Evolutionary conservation across 2,888 invertebrate species (phyloP).

Genomic region (Andricus quercusramuli): DNA sequence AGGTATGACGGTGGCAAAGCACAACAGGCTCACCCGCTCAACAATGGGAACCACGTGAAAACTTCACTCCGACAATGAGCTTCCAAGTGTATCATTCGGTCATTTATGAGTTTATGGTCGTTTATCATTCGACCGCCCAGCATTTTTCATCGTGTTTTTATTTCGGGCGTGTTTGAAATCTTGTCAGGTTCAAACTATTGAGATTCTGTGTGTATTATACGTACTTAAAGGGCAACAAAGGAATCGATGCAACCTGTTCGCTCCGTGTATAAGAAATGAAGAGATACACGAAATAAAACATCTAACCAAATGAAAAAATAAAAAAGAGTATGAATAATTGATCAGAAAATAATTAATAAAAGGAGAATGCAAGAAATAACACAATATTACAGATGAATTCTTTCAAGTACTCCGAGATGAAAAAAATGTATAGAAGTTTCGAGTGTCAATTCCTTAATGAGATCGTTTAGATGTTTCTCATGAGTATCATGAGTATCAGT

Average conservation of each 20-base stretch:
- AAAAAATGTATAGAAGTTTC: not conserved
- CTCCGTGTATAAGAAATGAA: not conserved
- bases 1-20: conserved; percentile 57
- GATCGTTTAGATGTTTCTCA: conserved; percentile 13
- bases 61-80: conserved; percentile 70
- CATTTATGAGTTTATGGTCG: conserved; percentile 73
- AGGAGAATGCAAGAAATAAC: too few species aligned
- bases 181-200: conserved; percentile 33
- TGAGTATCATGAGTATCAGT: conserved; percentile 6
- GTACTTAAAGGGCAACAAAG: conserved; percentile 5
- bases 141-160: conserved; percentile 69
- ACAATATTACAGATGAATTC: not conserved
- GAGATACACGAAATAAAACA: too few species aligned
- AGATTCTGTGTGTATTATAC: conserved; percentile 8
- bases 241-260: not conserved
- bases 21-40: conserved; percentile 34
- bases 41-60: conserved; percentile 64
- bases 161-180: conserved; percentile 45
- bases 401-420: not conserved
- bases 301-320: too few species aligned
- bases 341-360: too few species aligned
- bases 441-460: conserved; percentile 18
- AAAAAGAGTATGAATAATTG: too few species aligned
- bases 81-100: conserved; percentile 74
- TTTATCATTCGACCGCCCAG: conserved; percentile 70